phyloP scores from a whole-genome alignment of 2,888 invertebrate genomes.

The Ischnura elegans region DNA sequence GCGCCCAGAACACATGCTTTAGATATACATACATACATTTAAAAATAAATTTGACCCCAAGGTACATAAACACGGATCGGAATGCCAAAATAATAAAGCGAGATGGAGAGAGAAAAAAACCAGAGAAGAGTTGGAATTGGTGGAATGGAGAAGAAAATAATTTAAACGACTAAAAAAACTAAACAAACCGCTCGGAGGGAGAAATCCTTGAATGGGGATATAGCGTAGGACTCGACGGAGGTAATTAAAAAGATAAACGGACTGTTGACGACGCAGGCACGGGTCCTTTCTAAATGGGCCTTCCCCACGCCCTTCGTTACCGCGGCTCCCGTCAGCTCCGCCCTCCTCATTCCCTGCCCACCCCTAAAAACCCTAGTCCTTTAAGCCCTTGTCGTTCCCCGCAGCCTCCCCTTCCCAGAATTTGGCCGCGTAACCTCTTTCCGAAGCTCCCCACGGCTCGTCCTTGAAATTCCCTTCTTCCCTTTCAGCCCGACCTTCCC shows the following conservation, averaged over 20 bases:
- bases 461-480: neutral
- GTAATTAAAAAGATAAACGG: slow-evolving; percentile 66
- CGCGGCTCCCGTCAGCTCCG: neutral
- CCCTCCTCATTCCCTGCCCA: neutral
- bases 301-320: neutral
- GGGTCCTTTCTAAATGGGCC: slow-evolving; percentile 2
- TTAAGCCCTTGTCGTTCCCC: neutral
- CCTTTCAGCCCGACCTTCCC: neutral
- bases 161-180: neutral
- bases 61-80: neutral
- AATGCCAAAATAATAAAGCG: neutral
- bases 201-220: slow-evolving; percentile 56
- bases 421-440: slow-evolving; percentile 34
- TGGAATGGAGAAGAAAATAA: neutral
- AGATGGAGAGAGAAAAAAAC: neutral
- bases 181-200: neutral
- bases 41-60: neutral
- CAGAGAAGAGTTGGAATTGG: neutral
- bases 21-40: neutral
- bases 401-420: neutral
- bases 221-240: slow-evolving; percentile 38
- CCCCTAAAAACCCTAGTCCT: neutral
- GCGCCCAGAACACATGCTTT: neutral
- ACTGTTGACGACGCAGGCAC: slow-evolving; percentile 20
- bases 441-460: neutral